Evolutionary conservation across 2,113 vertebrate genomes (phyloP), one percentile per base, ranked within the genome.

Genomic region (Antennarius striatus): DNA sequence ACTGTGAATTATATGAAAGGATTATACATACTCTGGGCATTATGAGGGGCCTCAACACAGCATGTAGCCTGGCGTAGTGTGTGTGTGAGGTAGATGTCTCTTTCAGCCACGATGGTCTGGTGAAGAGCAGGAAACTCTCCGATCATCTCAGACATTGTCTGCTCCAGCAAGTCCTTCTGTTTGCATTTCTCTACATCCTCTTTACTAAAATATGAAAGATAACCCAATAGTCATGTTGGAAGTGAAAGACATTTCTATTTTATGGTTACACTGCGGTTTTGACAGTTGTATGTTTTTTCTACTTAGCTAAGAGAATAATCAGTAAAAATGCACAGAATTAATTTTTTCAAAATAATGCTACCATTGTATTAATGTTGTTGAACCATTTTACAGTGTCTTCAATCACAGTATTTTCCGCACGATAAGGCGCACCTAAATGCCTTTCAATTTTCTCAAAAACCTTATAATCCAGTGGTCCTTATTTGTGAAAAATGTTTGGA

Each of bases 71-170:
- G 96, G 77, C 96, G 93, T 84, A 99, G 91, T 58, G 95, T 95
- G 90, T 98, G 96, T 1, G 97, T 97, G 91, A 99, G 95, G 92
- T 98, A 99, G 90, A 98, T 75, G 83, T 99, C 98, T 42, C 97
- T 90, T 87, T 99, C 98, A 0, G 97, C 96, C 69, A 99, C 97
- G 1, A 99, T 99, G 1, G 98, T 98, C 75, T 96, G 95, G 81
- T 99, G 98, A 67, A 99, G 94, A 77, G 98, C 96, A 10, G 98
- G 98, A 77, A 99, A 99, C 89, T 99, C 98, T 42, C 98, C 98
- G 3, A 99, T 96, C 97, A 99, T 99, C 90, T 99, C 98, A 0
- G 95, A 95, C 98, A 99, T 99, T 85, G 97, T 98, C 91, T 99
- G 98, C 81, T 99, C 97, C 85, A 99, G 89, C 64, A 99, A 92